Base-by-base conservation (phyloP, 1,140 invertebrate species). In the Habropoda laboriosa region DNA sequence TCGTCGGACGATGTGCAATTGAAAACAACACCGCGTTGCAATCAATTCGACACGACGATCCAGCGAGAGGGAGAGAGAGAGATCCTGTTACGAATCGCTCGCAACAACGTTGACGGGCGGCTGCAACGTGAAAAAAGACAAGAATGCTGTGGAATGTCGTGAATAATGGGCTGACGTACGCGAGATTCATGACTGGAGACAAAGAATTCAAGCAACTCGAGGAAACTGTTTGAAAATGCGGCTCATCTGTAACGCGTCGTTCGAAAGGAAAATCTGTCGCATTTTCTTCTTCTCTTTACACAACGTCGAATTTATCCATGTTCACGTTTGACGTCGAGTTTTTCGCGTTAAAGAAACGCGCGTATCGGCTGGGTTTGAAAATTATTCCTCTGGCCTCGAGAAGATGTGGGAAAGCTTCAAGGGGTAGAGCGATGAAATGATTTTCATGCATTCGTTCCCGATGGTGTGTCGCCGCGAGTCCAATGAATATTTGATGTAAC, bases 401-500 rank as follows among this genome's bases (percentile, higher is more conserved):
- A n/a, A 18, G 1, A n/a, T n/a, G n/a, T 12, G 10, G 16, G 16
- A 53, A 27, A 12, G n/a, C 7, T 42, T 30, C 24, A n/a, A n/a
- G n/a, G n/a, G 24, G 3, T 38, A 38, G 8, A 38, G 0, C 47
- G 2, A 18, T 12, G 30, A 38, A 24, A 53, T 16, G 21, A 73
- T 60, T 60, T 72, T 49, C 40, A 60, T 58, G 27, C 27, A 32
- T 72, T 32, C 7, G 38, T 24, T 47, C 21, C 24, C n/a, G n/a
- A n/a, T n/a, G n/a, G n/a, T 6, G n/a, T 57, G 35, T 8, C 30
- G 30, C n/a, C n/a, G n/a, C n/a, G n/a, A n/a, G 18, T 58, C 3
- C 68, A 32, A 72, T 58, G 38, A 72, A 72, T 72, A 58, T 72
- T 45, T 72, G n/a, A 72, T 60, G 38, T 24, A 73, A 47, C 35